Evolutionary conservation across 2,888 invertebrate genomes (phyloP).

Genomic region (Mimumesa dahlbomi): DNA sequence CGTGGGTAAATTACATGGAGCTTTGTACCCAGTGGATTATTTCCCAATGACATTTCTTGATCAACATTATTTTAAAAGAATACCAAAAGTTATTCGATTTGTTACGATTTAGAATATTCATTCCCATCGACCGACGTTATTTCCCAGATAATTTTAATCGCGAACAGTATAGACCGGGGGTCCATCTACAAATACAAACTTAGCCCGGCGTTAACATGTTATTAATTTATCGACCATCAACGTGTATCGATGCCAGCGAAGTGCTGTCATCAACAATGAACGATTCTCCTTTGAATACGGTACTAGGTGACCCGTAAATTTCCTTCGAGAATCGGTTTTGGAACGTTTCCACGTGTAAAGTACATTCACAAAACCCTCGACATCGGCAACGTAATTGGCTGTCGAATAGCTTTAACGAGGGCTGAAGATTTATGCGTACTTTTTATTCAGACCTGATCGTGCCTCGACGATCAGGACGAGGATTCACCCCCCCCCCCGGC

Average conservation of each 20-base stretch:
- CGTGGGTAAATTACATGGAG: too few relatives aligned
- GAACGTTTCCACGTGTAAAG: conserved; percentile 61
- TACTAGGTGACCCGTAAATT: conserved; percentile 63
- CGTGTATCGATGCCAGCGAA: conserved; percentile 27
- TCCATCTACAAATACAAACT: neutral
- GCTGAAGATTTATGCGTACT: conserved; percentile 60
- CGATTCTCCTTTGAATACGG: conserved; percentile 54
- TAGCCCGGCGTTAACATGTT: neutral
- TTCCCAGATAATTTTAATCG: too few relatives aligned
- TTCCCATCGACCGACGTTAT: too few relatives aligned
- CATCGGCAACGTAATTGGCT: conserved; percentile 65
- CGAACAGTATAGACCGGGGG: too few relatives aligned
- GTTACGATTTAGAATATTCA: too few relatives aligned
- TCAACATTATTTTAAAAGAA: too few relatives aligned
- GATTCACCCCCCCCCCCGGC: too few relatives aligned
- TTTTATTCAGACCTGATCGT: conserved; percentile 47
- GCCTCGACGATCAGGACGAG: conserved; percentile 10
- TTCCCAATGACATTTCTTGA: too few relatives aligned
- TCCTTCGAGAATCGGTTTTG: conserved; percentile 58
- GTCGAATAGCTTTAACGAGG: conserved; percentile 64
- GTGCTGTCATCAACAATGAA: conserved; percentile 31
- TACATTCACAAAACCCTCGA: conserved; percentile 58
- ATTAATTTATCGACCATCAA: conserved; percentile 33
- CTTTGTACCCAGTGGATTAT: too few relatives aligned
- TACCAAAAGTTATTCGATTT: too few relatives aligned